Base-by-base conservation (phyloP, 1,140 invertebrate species). In the Lasioglossum baleicum region DNA sequence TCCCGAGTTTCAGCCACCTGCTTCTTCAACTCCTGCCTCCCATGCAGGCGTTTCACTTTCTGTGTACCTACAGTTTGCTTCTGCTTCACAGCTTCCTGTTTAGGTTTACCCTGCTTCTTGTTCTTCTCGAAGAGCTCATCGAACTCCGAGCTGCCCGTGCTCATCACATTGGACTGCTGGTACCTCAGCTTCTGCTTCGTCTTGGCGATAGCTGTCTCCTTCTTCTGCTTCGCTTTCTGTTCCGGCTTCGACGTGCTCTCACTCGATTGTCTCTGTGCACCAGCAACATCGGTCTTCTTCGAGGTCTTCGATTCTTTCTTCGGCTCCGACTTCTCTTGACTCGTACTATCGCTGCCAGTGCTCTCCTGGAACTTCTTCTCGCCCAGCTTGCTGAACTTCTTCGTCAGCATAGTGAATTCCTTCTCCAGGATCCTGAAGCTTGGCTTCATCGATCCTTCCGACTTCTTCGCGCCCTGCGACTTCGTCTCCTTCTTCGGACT, bases 391-490 rank as follows among this genome's bases (percentile, higher is more conserved):
- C 85, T 86, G 0, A 90, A 80, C 72, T 90, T 93, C 40, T 91
- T 91, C 8, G 86, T 88, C 1, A 92, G 80, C 44, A 83, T 85
- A 71, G 86, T 92, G 15, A 88, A 89, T 60, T 93, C 91, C 26
- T 83, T 87, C 65, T 93, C 92, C 8, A 93, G 85, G 26, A 93
- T 89, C 8, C 88, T 87, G 79, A 93, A 93, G 74, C 91, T 93
- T 7, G 91, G 91, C 73, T 92, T 91, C 15, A 86, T 83, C 17
- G 82, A 61, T 20, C 81, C 68, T 5, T 83, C 73, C 11, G 78
- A 72, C 44, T 87, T 80, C 17, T 66, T 77, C 17, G 67, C 67
- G 7, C 67, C 40, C 56, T 87, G 82, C 69, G 81, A 26, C 48
- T 74, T 64, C 13, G 70, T 58, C 10, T 89, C 78, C 68, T 84